These are phyloP conservation scores for Schizothorax lantsangensis DNA, from an alignment of 2,797 vertebrate genomes.

Conservation along the genomic window DNA sequence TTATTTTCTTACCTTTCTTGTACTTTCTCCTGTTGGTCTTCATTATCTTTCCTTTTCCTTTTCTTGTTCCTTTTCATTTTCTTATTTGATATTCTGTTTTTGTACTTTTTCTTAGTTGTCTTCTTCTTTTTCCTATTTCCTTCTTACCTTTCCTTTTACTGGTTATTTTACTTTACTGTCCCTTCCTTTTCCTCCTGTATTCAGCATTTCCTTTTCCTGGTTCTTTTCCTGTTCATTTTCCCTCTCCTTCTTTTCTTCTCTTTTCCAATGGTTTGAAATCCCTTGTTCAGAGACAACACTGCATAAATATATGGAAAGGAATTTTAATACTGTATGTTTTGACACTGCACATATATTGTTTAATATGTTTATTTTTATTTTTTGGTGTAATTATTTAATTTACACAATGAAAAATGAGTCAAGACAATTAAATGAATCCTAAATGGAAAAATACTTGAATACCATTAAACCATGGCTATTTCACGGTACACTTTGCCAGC, in stretches of 20 bases:
- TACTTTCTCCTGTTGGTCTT: neutral
- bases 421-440: neutral
- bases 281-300: neutral
- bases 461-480: slow-evolving; percentile 9
- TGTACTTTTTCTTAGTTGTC: neutral
- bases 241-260: neutral
- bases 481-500: slow-evolving; percentile 15
- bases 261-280: neutral
- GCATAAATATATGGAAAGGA: neutral
- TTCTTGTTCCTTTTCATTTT: neutral
- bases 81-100: too few relatives aligned
- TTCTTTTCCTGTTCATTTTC: neutral
- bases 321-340: slow-evolving; percentile 5
- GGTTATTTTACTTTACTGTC: neutral
- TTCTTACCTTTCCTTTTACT: neutral
- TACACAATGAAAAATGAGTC: neutral
- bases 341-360: neutral
- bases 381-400: neutral
- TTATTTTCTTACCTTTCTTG: neutral
- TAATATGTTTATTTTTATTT: neutral
- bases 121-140: neutral
- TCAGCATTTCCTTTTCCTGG: neutral
- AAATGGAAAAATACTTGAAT: slow-evolving; percentile 6
- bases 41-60: neutral
- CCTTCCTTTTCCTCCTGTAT: neutral